Conservation (phyloP, 2,113 vertebrate species). For the Laticauda colubrina region DNA sequence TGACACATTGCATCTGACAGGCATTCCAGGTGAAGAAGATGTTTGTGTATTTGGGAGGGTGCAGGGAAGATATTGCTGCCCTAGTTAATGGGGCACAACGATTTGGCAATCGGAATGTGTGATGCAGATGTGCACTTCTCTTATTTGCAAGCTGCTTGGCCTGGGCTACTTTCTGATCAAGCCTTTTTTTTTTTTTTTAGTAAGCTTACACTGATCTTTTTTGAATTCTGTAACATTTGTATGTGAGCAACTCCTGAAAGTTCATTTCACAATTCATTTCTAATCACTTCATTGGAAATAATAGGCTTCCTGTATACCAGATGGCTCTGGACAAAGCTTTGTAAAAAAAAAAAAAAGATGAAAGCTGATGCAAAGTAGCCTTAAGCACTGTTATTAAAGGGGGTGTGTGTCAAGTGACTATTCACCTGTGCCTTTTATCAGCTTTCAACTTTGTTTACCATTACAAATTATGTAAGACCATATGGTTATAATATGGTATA, state of each 20-base stretch:
- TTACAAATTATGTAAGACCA: neutral
- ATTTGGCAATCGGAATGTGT: neutral
- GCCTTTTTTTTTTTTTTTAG: too few relatives aligned
- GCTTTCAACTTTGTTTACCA: neutral
- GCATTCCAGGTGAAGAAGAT: neutral
- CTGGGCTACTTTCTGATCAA: neutral
- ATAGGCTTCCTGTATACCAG: neutral
- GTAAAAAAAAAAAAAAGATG: neutral
- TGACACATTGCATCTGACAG: neutral
- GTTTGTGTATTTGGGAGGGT: neutral
- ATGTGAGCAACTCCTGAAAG: neutral
- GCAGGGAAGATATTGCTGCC: neutral
- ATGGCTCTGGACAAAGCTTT: neutral
- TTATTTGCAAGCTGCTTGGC: neutral
- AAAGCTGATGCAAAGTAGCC: neutral
- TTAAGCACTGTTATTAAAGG: neutral
- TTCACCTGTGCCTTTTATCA: neutral
- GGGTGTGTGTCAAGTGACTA: neutral
- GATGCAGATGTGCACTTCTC: neutral
- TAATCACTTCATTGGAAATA: neutral
- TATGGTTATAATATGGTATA: too few relatives aligned
- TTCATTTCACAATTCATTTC: neutral
- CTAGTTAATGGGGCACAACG: neutral
- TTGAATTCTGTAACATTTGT: neutral
- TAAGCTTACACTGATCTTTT: neutral